phyloP scores from a whole-genome alignment of 1,140 invertebrate genomes.

The Eulimnadia texana region DNA sequence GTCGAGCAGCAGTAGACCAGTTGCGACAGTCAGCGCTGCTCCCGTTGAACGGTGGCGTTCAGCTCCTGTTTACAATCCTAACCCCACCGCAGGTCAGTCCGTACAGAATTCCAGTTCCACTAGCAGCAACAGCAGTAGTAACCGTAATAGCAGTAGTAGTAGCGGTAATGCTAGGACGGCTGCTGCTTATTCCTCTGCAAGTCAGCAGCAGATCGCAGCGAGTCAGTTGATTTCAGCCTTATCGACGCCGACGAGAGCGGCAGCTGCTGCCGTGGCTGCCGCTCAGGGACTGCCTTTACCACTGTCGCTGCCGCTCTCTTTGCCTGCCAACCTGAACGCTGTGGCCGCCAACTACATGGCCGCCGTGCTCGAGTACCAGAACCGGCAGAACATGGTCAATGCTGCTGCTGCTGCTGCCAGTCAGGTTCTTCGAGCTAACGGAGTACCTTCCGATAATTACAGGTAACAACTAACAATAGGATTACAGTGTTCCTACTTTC shows the following conservation, averaged over 20 bases:
- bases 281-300: neutral
- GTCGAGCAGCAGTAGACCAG: conserved; percentile 10
- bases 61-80: neutral
- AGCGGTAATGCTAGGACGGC: neutral
- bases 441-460: neutral
- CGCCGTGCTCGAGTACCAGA: neutral
- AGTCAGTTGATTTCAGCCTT: neutral
- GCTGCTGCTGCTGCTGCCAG: neutral
- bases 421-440: neutral
- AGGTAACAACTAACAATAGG: neutral
- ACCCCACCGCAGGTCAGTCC: neutral
- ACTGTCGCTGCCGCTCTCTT: neutral
- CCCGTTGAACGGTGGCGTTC: neutral
- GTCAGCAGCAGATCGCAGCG: neutral
- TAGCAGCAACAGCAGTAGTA: neutral
- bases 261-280: neutral
- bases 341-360: neutral
- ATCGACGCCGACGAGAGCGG: neutral
- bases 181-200: too few species aligned
- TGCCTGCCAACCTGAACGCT: neutral
- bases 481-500: too few species aligned
- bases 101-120: neutral
- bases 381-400: neutral
- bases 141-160: neutral
- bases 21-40: conserved; percentile 1